Conservation (phyloP, 2,113 vertebrate species). For the Mus musculus region DNA sequence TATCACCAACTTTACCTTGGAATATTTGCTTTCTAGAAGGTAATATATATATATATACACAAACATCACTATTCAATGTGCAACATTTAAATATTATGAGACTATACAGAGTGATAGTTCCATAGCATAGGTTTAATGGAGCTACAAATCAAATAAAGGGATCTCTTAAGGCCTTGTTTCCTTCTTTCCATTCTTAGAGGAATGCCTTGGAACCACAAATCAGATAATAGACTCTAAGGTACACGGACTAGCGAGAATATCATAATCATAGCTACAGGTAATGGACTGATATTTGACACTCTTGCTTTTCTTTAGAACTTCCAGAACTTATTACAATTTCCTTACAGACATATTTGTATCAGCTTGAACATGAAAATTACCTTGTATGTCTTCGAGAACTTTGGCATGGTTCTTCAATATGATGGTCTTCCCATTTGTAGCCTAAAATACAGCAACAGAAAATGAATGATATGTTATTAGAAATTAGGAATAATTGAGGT, state of each 20-base stretch:
- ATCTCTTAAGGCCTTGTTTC: neutral
- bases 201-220: neutral
- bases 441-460: no score
- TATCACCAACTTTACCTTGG: neutral
- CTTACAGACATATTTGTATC: neutral
- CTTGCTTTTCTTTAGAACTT: neutral
- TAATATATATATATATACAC: neutral
- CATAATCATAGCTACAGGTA: neutral
- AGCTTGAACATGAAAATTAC: neutral
- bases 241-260: neutral
- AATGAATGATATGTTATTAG: no score
- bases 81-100: neutral
- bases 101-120: neutral
- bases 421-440: no score
- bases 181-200: neutral
- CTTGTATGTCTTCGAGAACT: neutral
- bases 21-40: neutral
- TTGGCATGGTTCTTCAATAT: neutral
- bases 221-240: neutral
- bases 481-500: no score
- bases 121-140: neutral
- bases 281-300: neutral
- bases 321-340: neutral
- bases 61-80: neutral
- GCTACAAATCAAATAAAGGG: neutral